Percentiles rank a stretch among this genome's conserved stretches.
These are phyloP conservation scores for Drosophila kanekoi DNA, from an alignment of 2,888 invertebrate genomes.

Conservation along the genomic window DNA sequence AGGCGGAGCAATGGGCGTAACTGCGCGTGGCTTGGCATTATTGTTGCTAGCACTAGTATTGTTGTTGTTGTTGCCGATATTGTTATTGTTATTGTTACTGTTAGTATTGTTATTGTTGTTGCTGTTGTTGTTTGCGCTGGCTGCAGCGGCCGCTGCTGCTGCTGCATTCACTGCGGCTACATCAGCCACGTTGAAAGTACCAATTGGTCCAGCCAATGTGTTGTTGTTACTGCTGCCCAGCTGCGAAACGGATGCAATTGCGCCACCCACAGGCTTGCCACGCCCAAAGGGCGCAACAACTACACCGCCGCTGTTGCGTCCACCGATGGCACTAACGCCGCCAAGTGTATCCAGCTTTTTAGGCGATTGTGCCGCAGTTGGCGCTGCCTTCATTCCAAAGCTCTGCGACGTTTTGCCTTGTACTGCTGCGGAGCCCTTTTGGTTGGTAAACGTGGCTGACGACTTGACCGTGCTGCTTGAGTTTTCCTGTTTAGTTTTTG, in stretches of 20 bases:
- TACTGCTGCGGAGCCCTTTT: conserved; percentile 27
- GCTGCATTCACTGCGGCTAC: conserved; percentile 82
- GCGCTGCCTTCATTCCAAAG: conserved; percentile 84
- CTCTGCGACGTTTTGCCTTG: conserved; percentile 71
- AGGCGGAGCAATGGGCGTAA: conserved; percentile 84
- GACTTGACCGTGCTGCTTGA: conserved; percentile 39
- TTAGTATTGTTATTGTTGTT: conserved; percentile 28
- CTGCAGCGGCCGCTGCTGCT: conserved; percentile 74
- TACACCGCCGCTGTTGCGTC: conserved; percentile 68
- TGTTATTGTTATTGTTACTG: not conserved
- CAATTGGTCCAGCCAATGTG: conserved; percentile 83
- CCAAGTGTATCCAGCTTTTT: conserved; percentile 68
- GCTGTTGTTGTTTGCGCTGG: conserved; percentile 31
- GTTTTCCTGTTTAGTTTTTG: conserved; percentile 51
- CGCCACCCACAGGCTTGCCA: conserved; percentile 74
- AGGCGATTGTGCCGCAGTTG: conserved; percentile 85
- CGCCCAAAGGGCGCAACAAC: conserved; percentile 82
- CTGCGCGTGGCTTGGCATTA: conserved; percentile 64
- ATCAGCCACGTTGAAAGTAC: conserved; percentile 84
- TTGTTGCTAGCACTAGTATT: conserved; percentile 23
- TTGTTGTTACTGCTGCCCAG: conserved; percentile 75
- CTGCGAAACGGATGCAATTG: conserved; percentile 45
- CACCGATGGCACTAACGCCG: conserved; percentile 34
- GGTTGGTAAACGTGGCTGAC: conserved; percentile 22
- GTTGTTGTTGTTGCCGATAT: conserved; percentile 17